Conservation (phyloP, 2,797 vertebrate genomes). For the Microcaecilia unicolor region DNA sequence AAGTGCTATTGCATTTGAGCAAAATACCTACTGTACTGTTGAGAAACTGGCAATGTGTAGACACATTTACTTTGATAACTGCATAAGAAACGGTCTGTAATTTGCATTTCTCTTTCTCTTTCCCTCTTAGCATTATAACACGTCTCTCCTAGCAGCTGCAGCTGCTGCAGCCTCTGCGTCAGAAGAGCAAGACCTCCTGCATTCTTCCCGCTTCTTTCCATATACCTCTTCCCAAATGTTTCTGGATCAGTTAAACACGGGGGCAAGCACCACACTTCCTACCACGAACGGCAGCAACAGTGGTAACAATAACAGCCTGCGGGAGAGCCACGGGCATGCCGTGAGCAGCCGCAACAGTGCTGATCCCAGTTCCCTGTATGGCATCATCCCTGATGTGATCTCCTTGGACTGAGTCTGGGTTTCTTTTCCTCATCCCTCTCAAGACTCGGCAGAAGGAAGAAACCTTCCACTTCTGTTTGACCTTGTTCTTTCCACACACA, state of each 20-base stretch:
- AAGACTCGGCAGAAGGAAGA: slow-evolving; percentile 7
- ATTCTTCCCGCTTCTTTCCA: slow-evolving; percentile 80
- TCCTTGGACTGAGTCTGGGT: slow-evolving; percentile 81
- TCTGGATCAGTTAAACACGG: slow-evolving; percentile 78
- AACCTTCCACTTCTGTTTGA: too few species aligned
- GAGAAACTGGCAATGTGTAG: too few species aligned
- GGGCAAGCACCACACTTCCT: slow-evolving; percentile 61
- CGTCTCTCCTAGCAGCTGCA: slow-evolving; percentile 85
- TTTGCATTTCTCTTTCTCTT: too few species aligned
- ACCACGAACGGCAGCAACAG: slow-evolving; percentile 77
- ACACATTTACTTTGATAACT: too few species aligned
- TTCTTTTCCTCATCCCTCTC: neutral
- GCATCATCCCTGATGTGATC: slow-evolving; percentile 89
- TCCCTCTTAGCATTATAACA: slow-evolving; percentile 79
- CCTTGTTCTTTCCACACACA: neutral
- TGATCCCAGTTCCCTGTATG: slow-evolving; percentile 84
- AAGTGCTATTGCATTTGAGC: too few species aligned
- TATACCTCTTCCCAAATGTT: slow-evolving; percentile 93
- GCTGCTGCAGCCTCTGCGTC: slow-evolving; percentile 81
- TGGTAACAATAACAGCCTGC: slow-evolving; percentile 83
- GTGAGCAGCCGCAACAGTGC: slow-evolving; percentile 60
- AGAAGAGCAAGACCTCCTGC: slow-evolving; percentile 88
- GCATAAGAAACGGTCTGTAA: too few species aligned
- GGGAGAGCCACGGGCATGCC: slow-evolving; percentile 70
- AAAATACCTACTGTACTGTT: too few species aligned